These are phyloP conservation scores for Lophochroa leadbeateri DNA, from an alignment of 2,113 vertebrate genomes.

Conservation along the genomic window DNA sequence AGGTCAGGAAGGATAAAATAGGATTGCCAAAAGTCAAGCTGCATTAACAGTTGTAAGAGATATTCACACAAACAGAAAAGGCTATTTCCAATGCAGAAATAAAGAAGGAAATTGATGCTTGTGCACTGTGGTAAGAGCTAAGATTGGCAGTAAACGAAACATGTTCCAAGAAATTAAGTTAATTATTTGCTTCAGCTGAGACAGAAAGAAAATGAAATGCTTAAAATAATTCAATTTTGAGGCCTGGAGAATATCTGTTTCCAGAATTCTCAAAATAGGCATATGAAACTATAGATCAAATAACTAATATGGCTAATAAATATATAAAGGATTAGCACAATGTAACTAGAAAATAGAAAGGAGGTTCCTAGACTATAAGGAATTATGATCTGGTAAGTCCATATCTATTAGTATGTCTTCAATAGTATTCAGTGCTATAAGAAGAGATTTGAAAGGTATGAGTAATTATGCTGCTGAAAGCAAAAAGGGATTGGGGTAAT, in stretches of 20 bases:
- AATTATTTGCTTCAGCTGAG: slow-evolving; percentile 26
- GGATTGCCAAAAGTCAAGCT: neutral
- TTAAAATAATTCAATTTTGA: neutral
- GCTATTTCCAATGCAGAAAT: neutral
- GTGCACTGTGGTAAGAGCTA: neutral
- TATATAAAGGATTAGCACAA: neutral
- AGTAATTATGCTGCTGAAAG: neutral
- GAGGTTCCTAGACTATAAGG: neutral
- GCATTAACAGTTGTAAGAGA: neutral
- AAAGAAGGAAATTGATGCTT: neutral
- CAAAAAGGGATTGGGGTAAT: neutral
- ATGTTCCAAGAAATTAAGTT: neutral
- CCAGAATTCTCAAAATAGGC: neutral
- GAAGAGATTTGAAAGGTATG: neutral
- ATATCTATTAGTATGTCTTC: neutral
- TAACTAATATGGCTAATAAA: neutral
- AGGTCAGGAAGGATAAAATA: neutral
- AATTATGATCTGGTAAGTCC: neutral
- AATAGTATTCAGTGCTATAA: neutral
- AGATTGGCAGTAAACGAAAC: neutral
- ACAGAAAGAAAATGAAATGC: neutral
- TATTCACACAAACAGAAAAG: neutral
- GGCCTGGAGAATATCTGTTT: neutral
- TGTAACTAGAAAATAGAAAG: neutral
- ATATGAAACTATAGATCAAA: neutral